These are phyloP conservation scores for Gallinago paraguaiae DNA, from an alignment of 2,113 vertebrate genomes.

Conservation along the genomic window DNA sequence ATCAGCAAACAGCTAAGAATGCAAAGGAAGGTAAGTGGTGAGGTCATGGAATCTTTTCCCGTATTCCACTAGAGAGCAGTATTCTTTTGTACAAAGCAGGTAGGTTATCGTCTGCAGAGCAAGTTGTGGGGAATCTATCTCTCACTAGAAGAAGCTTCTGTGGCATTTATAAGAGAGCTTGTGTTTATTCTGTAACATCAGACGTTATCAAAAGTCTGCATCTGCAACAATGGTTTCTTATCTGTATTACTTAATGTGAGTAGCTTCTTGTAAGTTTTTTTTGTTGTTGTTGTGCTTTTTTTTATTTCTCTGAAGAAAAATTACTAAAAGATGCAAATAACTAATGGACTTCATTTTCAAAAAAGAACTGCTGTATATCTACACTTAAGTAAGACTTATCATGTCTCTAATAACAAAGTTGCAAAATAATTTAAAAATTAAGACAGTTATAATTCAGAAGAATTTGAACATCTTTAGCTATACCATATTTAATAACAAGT, in stretches of 20 bases:
- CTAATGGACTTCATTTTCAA: neutral
- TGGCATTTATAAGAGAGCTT: neutral
- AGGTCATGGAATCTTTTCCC: slow-evolving; percentile 67
- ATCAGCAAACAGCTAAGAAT: slow-evolving; percentile 27
- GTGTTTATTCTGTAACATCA: neutral
- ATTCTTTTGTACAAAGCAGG: slow-evolving; percentile 81
- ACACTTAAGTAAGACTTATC: neutral
- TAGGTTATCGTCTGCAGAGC: slow-evolving; percentile 51
- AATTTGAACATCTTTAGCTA: neutral
- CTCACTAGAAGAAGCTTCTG: neutral
- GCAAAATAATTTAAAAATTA: neutral
- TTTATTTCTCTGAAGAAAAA: neutral
- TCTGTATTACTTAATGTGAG: neutral
- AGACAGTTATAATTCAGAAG: neutral
- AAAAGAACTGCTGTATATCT: neutral
- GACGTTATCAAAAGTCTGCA: neutral
- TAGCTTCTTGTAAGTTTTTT: neutral
- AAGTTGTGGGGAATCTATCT: slow-evolving; percentile 17
- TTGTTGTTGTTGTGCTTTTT: neutral
- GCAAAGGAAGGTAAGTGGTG: slow-evolving; percentile 32
- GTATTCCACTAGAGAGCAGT: slow-evolving; percentile 86
- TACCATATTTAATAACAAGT: neutral
- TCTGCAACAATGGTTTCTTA: neutral
- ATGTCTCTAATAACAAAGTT: neutral
- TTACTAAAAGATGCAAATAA: neutral